Evolutionary conservation across 2,113 vertebrate species (phyloP).

Genomic region (Suncus etruscus): DNA sequence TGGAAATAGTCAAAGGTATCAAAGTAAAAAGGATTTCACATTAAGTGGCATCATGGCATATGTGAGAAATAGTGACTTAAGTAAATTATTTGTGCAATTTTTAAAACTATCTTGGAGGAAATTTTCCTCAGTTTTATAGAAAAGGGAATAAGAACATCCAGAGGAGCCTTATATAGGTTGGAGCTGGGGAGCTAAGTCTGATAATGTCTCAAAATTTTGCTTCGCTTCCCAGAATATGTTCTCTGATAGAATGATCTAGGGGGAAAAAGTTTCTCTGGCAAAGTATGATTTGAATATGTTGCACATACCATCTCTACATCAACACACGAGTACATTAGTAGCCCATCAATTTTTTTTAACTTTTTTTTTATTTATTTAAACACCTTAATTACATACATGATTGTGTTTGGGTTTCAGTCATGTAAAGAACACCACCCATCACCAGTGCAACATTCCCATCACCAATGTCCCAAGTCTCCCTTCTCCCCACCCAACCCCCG

Average conservation of each 20-base stretch:
- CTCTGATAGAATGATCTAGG: background rate
- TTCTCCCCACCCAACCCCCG: no score
- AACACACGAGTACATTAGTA: no score
- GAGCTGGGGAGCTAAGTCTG: background rate
- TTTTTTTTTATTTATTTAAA: no score
- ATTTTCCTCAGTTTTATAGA: slow-evolving; percentile 30
- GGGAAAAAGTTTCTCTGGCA: background rate
- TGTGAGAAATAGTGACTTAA: slow-evolving; percentile 2
- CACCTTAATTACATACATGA: no score
- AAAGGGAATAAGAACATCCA: slow-evolving; percentile 17
- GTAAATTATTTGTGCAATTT: slow-evolving; percentile 36
- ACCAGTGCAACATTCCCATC: no score
- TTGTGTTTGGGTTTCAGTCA: no score
- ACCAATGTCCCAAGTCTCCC: no score
- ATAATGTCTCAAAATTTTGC: slow-evolving; percentile 35
- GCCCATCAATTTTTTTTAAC: no score
- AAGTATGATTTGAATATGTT: background rate
- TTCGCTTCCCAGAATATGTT: slow-evolving; percentile 14
- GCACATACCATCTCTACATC: background rate
- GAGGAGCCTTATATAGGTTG: background rate
- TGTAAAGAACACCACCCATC: no score
- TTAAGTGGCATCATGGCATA: slow-evolving; percentile 8
- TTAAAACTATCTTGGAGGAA: slow-evolving; percentile 44
- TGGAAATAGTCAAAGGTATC: background rate
- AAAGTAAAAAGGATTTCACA: background rate